Conservation (phyloP, 2,888 invertebrate species). For the Dasysyrphus tricinctus region DNA sequence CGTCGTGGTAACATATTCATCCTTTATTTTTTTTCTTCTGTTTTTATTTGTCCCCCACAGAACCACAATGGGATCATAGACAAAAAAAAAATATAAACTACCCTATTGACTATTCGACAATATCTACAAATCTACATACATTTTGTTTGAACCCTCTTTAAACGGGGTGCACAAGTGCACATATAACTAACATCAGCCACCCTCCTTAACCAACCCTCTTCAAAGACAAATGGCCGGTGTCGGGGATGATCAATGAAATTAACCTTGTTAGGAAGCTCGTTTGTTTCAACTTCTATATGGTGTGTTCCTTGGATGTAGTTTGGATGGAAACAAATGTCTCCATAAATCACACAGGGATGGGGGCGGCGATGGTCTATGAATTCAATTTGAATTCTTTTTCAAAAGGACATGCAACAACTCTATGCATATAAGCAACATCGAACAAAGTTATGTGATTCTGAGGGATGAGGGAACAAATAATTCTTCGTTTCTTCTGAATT, state of each 20-base stretch:
- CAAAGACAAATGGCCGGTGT: slow-evolving; percentile 81
- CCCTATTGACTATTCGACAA: slow-evolving; percentile 66
- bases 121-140: slow-evolving; percentile 52
- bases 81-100: slow-evolving; percentile 44
- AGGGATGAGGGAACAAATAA: background rate
- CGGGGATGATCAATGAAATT: slow-evolving; percentile 80
- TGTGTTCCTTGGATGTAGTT: slow-evolving; percentile 52
- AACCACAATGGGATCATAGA: slow-evolving; percentile 47
- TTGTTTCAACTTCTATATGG: slow-evolving; percentile 77
- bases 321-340: slow-evolving; percentile 67
- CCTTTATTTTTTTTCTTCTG: slow-evolving; percentile 27
- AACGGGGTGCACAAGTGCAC: slow-evolving; percentile 26
- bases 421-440: slow-evolving; percentile 4
- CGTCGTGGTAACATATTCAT: slow-evolving; percentile 58
- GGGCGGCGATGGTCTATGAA: slow-evolving; percentile 28
- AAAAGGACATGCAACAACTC: slow-evolving; percentile 13
- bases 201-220: slow-evolving; percentile 55
- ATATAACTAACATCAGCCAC: background rate
- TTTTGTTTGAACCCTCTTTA: slow-evolving; percentile 72
- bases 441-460: slow-evolving; percentile 26
- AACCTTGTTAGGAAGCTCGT: slow-evolving; percentile 82
- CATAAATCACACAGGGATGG: slow-evolving; percentile 76
- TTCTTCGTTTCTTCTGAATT: slow-evolving; percentile 10
- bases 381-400: slow-evolving; percentile 81
- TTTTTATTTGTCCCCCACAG: slow-evolving; percentile 44